These are phyloP conservation scores for Peribatodes rhomboidaria DNA, from an alignment of 2,888 invertebrate species.

Conservation along the genomic window DNA sequence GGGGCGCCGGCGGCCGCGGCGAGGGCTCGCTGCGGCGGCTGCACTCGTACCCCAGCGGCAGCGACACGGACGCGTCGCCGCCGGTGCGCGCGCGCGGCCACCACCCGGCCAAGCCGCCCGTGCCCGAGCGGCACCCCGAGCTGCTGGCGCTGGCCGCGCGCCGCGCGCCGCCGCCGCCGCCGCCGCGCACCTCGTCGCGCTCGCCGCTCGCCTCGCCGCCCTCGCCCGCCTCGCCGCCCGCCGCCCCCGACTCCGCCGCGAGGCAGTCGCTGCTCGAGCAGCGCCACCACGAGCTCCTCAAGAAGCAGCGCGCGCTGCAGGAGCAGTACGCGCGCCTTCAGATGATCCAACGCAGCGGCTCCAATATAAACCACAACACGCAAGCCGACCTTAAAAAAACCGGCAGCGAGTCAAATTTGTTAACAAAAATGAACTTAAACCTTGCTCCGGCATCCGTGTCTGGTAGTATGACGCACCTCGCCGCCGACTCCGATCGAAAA, in stretches of 20 bases:
- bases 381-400: conserved; percentile 93
- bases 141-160: conserved; percentile 90
- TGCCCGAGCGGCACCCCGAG: conserved; percentile 93
- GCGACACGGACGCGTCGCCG: conserved; percentile 92
- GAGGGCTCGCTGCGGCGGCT: conserved; percentile 90
- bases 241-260: conserved; percentile 56
- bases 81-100: conserved; percentile 89
- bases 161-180: conserved; percentile 94
- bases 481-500: conserved; percentile 57
- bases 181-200: conserved; percentile 95
- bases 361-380: conserved; percentile 87
- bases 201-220: conserved; percentile 95
- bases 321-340: conserved; percentile 97
- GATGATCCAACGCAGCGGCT: conserved; percentile 93
- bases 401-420: conserved; percentile 94
- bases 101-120: conserved; percentile 90
- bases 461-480: conserved; percentile 78
- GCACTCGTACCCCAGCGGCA: conserved; percentile 95
- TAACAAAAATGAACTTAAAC: conserved; percentile 93
- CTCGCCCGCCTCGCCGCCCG: conserved; percentile 85
- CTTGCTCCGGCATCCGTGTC: conserved; percentile 81
- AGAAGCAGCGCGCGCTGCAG: conserved; percentile 95
- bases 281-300: conserved; percentile 94
- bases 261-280: conserved; percentile 93
- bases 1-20: conserved; percentile 58